Evolutionary conservation across 2,113 vertebrate species (phyloP), one percentile per base, ranked within the genome.

Genomic region (Mesoclemmys tuberculata): DNA sequence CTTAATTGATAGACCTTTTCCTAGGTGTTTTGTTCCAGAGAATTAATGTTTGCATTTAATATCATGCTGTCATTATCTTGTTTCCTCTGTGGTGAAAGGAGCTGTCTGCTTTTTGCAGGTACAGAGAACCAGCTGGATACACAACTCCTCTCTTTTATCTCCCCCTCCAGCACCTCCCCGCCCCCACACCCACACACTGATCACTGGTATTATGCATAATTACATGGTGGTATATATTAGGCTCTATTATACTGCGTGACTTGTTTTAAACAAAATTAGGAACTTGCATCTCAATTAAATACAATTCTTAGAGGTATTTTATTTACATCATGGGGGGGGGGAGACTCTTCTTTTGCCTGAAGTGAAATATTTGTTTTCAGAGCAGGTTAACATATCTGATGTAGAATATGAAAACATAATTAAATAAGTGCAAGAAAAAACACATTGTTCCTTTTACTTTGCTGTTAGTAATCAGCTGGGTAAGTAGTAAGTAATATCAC

Each of bases 31-130:
- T 97, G 96, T 97, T 97, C 86, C 77, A 83, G 95, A 94, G 97
- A 97, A 98, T 96, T 97, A 97, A 97, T 98, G 96, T 98, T 98
- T 98, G 95, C 90, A 90, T 98, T 98, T 96, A 97, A 97, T 97
- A 94, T 88, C 93, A 88, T 93, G 87, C 94, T 97, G 95, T 97
- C 96, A 98, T 98, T 98, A 98, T 95, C 96, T 97, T 98, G 97
- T 98, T 98, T 98, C 93, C 95, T 97, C 95, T 83, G 95, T 97
- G 97, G 81, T 93, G 80, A 97, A 97, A 97, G 95, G 75, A 97
- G 93, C 92, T 96, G 95, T 93, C 96, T 98, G 95, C 90, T 97
- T 98, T 97, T 95, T 97, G 98, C 98, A 98, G 98, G 98, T 98
- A 97, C 98, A 93, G 92, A 91, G 46, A 92, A 95, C 93, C 97